Base-by-base conservation (phyloP, 2,888 invertebrate species). In the Melinopterus prodromus region DNA sequence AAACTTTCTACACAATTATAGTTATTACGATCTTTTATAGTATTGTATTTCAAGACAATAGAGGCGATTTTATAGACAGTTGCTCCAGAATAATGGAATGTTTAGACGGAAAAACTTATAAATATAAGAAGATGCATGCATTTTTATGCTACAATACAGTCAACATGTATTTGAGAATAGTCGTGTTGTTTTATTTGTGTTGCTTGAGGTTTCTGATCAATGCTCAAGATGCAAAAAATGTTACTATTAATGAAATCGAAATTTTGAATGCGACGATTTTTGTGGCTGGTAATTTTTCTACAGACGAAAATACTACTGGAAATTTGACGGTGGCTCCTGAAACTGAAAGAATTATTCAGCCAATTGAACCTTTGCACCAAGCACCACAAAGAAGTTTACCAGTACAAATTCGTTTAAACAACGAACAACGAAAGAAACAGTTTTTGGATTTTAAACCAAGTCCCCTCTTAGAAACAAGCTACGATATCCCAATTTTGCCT, bases 401-500 rank as follows among this genome's bases (percentile, higher is more conserved):
- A 53, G 12, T 74, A 71, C n/a, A 16, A 16, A 6, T 16, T 15
- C 12, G 35, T 71, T 35, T 71, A 26, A 71, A 71, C 12, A 71
- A 71, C 2, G 71, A 71, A 16, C 7, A 12, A 14, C n/a, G 26
- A 2, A 16, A 72, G 16, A 72, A 15, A 36, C 70, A 78, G 16
- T 36, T 36, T 14, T 15, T 15, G 7, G 85, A 86, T 76, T 92
- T 92, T 81, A 90, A 88, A 77, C 92, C 92, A 2, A 92, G 92
- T 85, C 91, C 90, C 9, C 91, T 90, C 83, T 82, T 92, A 38
- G 91, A 90, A 15, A 89, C 87, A 69, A 89, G 89, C 82, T 90
- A 90, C 82, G 92, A 92, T 83, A 88, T 86, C 80, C 90, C 90
- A 14, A 88, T 88, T 4, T 80, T 82, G 26, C 87, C 88, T 5